Evolutionary conservation across 1,140 invertebrate genomes (phyloP), one percentile per base, ranked within the genome.

Genomic region (roundworm (Caenorhabditis elegans)): DNA sequence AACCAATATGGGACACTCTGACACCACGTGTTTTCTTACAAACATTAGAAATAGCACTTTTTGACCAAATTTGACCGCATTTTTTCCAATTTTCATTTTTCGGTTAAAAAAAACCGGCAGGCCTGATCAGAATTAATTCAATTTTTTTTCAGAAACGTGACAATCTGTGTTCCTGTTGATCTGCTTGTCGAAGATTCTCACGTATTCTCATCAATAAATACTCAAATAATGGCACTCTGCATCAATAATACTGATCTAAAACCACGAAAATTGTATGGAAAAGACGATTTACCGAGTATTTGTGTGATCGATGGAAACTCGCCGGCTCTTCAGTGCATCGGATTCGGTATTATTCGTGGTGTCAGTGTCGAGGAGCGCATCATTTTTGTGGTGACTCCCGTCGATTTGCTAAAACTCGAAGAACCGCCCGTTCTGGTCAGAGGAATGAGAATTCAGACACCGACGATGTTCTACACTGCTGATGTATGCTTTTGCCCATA

Each of bases 271-370:
- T 28, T 77, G 8, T 36, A 24, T 48, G 46, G 46, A 11, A 77
- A 49, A 34, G 19, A 15, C 3, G 76, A 77, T 77, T 31, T 77
- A 31, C 76, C 76, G 22, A n/a, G 3, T 10, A 17, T 77, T 17
- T 28, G 46, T 19, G 48, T 77, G 11, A 1, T 36, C 15, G 46
- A 49, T 22, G 19, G 26, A 8, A 36, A 8, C 1, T 34, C 76
- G 31, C 46, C 76, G 13, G 4, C 48, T n/a, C 76, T 77, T 36
- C 46, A 77, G 28, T 77, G 46, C 46, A 49, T 77, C 28, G 76
- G 76, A 26, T 77, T 77, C 34, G 76, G 76, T 17, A 48, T 77
- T n/a, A 36, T 77, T 53, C 43, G 76, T 8, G 76, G 43, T 22
- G 19, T 77, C 6, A 36, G n/a, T 22, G 26, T 53, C 8, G 76